Percentiles rank a stretch among this genome's conserved stretches.
phyloP scores from a whole-genome alignment of 2,888 invertebrate species.

The Buathra laborator region DNA sequence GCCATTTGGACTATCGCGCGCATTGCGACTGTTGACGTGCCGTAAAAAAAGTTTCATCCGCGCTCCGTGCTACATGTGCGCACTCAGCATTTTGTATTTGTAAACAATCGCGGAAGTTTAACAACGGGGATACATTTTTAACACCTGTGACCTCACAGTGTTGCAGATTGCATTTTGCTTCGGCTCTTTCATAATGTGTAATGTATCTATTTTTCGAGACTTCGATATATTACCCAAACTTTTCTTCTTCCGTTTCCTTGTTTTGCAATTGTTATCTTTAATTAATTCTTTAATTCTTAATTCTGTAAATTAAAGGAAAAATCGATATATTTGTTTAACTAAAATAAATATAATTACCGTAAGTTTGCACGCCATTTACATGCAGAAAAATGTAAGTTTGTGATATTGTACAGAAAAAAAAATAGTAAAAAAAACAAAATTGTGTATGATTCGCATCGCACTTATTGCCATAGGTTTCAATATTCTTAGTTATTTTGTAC shows the following conservation, averaged over 20 bases:
- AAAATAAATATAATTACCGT: too few relatives aligned
- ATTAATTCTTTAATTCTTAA: too few relatives aligned
- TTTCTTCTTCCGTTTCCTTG: neutral
- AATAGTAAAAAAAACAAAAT: neutral
- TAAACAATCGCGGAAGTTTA: neutral
- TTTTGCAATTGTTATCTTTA: neutral
- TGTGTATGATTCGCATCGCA: neutral
- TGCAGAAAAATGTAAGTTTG: neutral
- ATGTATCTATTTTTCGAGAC: neutral
- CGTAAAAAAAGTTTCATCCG: neutral
- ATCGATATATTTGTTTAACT: too few relatives aligned
- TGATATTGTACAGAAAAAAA: neutral
- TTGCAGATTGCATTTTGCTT: neutral
- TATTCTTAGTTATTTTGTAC: too few relatives aligned
- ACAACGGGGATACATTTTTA: neutral
- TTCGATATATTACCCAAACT: neutral
- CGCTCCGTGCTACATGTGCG: neutral
- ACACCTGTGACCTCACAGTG: neutral
- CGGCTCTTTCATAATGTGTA: neutral
- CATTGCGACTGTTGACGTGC: neutral
- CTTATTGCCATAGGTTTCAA: too few relatives aligned
- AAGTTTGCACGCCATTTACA: too few relatives aligned
- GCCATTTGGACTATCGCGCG: neutral
- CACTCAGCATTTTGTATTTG: conserved; percentile 8
- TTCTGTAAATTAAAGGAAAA: too few relatives aligned